Base-by-base conservation (phyloP, 2,888 invertebrate species). In the Apamea monoglypha region DNA sequence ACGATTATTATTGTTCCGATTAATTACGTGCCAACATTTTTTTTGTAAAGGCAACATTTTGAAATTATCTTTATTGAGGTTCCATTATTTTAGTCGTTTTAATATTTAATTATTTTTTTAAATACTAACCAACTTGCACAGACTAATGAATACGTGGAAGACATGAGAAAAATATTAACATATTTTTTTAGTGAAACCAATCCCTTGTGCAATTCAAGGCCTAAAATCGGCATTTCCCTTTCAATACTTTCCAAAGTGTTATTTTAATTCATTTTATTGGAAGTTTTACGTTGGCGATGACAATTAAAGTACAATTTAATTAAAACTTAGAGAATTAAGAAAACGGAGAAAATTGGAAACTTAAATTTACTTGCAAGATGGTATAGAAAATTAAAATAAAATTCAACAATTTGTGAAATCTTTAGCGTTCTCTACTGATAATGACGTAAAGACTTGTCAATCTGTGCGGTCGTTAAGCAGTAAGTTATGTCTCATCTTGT, bases 401-500 rank as follows among this genome's bases (percentile, higher is more conserved):
- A 3, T 72, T 8, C 12, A 78, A 71, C 66, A 53, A 68, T 79
- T 73, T 71, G 61, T 68, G 73, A 78, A 87, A 81, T 70, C 61
- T 74, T 68, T 14, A 64, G 50, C 16, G 4, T 78, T 67, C 68
- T 71, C 47, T 47, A 8, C 25, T 66, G 64, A 71, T 80, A 82
- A 84, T 88, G 80, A 84, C 53, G 75, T 77, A 82, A 80, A 88
- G 61, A 64, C 78, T 70, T 86, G 83, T 84, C 84, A 76, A 78
- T 78, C 82, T 83, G n/a, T 36, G 44, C 63, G 56, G 75, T 82
- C 83, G 87, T 88, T 87, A 87, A 80, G 71, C 64, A 66, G 71
- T 84, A 81, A 88, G 81, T 88, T 87, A 87, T 84, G 87, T 85
- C 78, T 61, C 72, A 78, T 82, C 80, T 84, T 87, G 85, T 88